Conservation (phyloP, 1,140 invertebrate species). For the Philotrypesis tridentata region DNA sequence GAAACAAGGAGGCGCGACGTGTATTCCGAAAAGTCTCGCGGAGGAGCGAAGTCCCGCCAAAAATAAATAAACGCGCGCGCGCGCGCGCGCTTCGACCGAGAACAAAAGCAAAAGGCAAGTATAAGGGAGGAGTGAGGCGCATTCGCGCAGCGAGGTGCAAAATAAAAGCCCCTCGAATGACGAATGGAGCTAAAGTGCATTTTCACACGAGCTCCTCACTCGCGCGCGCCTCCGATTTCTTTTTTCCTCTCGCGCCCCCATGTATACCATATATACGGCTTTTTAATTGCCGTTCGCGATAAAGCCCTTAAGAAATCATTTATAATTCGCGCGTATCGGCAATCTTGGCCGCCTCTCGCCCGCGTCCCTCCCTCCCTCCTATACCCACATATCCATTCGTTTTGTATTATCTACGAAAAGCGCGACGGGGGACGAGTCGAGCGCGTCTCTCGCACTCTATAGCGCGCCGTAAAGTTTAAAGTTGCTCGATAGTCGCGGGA, state of each 20-base stretch:
- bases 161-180: conserved; percentile 34
- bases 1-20: not conserved
- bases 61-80: not conserved
- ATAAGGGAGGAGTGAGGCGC: not conserved
- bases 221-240: too few relatives aligned
- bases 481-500: conserved; percentile 39
- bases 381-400: conserved; percentile 25
- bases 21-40: not conserved
- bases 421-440: not conserved
- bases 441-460: not conserved
- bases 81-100: not conserved
- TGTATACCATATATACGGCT: not conserved
- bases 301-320: conserved; percentile 50
- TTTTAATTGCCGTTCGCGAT: conserved; percentile 46
- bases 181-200: conserved; percentile 33
- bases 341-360: conserved; percentile 8
- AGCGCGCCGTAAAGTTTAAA: conserved; percentile 41
- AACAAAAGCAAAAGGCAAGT: not conserved
- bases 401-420: conserved; percentile 41
- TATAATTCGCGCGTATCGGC: conserved; percentile 44
- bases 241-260: not conserved
- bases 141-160: not conserved
- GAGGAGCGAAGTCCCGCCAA: not conserved
- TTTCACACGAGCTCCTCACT: conserved; percentile 37
- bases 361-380: not conserved